These are phyloP conservation scores for Poecilobothrus nobilitatus DNA, from an alignment of 2,888 invertebrate genomes.

Conservation along the genomic window DNA sequence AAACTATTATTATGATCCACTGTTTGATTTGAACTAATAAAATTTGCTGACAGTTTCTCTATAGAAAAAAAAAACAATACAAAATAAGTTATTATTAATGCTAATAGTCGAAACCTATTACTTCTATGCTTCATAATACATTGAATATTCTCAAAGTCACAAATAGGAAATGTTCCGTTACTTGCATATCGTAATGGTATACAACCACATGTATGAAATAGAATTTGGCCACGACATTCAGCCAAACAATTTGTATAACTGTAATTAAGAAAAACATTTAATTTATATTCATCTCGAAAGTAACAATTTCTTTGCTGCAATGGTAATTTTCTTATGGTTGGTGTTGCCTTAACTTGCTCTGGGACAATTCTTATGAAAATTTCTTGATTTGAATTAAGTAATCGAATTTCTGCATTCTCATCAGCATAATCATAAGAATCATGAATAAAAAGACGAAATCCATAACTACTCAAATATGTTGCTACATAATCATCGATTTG, in stretches of 20 bases:
- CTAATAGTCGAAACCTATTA: conserved; percentile 18
- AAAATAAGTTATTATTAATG: too few relatives aligned
- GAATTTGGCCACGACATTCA: conserved; percentile 48
- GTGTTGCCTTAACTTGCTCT: conserved; percentile 54
- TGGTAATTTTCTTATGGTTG: conserved; percentile 46
- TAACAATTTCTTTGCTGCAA: conserved; percentile 51
- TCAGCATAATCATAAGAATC: conserved; percentile 57
- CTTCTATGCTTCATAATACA: conserved; percentile 36
- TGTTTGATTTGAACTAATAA: background rate
- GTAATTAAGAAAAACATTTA: conserved; percentile 45
- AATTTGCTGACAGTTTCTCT: too few relatives aligned
- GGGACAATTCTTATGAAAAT: conserved; percentile 56
- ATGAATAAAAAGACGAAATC: conserved; percentile 56
- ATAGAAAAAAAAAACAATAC: too few relatives aligned
- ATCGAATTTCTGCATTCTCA: conserved; percentile 51
- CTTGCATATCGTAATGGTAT: conserved; percentile 51
- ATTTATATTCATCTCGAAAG: conserved; percentile 48
- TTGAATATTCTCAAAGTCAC: conserved; percentile 30
- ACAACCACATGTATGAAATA: conserved; percentile 50
- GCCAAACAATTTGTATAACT: conserved; percentile 59
- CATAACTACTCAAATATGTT: conserved; percentile 52
- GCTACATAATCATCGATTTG: conserved; percentile 54
- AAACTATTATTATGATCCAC: background rate
- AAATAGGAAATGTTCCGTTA: conserved; percentile 34
- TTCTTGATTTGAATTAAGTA: conserved; percentile 50